Evolutionary conservation across 2,113 vertebrate genomes (phyloP).

Genomic region (Xyrauchen texanus): DNA sequence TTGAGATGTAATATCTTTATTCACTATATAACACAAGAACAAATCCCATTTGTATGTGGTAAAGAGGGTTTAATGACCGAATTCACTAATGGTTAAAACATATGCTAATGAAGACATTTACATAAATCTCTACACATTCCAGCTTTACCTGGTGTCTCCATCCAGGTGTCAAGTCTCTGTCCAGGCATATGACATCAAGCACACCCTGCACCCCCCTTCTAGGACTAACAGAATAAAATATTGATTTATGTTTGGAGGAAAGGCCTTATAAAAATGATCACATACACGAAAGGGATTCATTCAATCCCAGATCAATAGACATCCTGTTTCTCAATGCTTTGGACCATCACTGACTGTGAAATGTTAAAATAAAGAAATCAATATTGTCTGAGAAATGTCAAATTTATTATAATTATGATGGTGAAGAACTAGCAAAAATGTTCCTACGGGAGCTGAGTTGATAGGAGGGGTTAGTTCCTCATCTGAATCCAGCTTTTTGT

Average conservation of each 20-base stretch:
- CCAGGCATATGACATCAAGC: slow-evolving; percentile 86
- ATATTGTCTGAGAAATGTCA: slow-evolving; percentile 96
- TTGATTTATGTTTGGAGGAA: slow-evolving; percentile 93
- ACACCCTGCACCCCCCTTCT: slow-evolving; percentile 77
- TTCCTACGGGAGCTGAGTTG: slow-evolving; percentile 77
- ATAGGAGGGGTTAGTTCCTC: slow-evolving; percentile 21
- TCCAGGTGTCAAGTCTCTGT: slow-evolving; percentile 89
- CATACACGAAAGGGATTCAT: slow-evolving; percentile 93
- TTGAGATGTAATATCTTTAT: too few relatives aligned
- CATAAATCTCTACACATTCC: too few relatives aligned
- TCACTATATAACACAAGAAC: too few relatives aligned
- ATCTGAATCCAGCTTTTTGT: not conserved
- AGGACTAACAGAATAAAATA: slow-evolving; percentile 87
- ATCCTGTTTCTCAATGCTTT: slow-evolving; percentile 86
- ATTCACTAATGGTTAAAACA: too few relatives aligned
- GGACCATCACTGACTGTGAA: slow-evolving; percentile 91
- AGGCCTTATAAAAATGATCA: slow-evolving; percentile 95
- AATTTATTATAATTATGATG: slow-evolving; percentile 96
- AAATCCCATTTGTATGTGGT: too few relatives aligned
- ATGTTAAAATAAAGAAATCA: slow-evolving; percentile 94
- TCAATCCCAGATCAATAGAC: slow-evolving; percentile 90
- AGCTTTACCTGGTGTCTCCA: not conserved
- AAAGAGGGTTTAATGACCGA: too few relatives aligned
- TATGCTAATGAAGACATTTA: too few relatives aligned
- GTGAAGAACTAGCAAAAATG: slow-evolving; percentile 87